A percentile compares a stretch with the other conserved stretches of the same genome.
phyloP scores from a whole-genome alignment of 2,113 vertebrate species.

The Cercopithecus mona region DNA sequence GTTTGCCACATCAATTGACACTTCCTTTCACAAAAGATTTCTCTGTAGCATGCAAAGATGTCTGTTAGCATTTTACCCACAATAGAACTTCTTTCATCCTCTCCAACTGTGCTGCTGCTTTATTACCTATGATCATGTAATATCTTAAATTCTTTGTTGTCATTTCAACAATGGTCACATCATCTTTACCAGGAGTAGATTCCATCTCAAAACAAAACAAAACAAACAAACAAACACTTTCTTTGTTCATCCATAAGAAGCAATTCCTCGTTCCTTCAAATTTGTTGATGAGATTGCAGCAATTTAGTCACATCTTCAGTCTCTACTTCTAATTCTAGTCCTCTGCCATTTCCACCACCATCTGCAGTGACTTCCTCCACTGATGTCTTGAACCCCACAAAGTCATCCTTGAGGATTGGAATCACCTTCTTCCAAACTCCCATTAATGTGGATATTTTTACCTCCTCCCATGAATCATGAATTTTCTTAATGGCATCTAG shows the following conservation, averaged over 20 bases:
- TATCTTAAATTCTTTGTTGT: not conserved
- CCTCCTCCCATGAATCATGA: not conserved
- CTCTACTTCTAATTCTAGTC: not conserved
- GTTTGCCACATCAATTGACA: not conserved
- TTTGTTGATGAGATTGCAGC: not conserved
- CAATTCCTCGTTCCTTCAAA: not conserved
- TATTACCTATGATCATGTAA: not conserved
- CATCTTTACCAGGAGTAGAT: not conserved
- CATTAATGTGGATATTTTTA: not conserved
- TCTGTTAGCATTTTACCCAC: not conserved
- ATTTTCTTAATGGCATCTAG: not conserved
- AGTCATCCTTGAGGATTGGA: not conserved
- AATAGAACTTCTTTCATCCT: not conserved
- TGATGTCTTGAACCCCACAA: not conserved
- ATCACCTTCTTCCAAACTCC: not conserved
- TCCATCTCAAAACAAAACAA: too few species aligned
- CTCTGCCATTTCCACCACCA: not conserved
- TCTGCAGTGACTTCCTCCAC: not conserved
- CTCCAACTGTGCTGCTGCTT: not conserved
- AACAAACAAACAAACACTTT: not conserved
- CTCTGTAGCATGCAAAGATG: not conserved
- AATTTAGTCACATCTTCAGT: not conserved
- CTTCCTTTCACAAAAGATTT: not conserved
- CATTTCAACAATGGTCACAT: not conserved
- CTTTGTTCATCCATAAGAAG: not conserved